Evolutionary conservation across 2,113 vertebrate species (phyloP).

Genomic region (Formicarius rufipectus): DNA sequence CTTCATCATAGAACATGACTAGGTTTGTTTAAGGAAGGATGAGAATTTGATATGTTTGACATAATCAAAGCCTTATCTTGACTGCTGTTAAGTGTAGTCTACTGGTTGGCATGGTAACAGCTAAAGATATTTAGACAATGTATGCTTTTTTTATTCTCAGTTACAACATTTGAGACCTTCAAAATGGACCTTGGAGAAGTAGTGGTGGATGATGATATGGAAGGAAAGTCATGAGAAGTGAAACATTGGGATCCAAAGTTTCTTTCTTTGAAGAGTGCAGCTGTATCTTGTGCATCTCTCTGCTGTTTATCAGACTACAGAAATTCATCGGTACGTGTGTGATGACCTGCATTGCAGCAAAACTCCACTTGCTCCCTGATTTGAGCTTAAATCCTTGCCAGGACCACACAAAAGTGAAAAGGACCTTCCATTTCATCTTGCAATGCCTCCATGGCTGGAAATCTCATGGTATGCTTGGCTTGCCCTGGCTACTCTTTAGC

Average conservation of each 20-base stretch:
- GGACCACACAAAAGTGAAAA: neutral
- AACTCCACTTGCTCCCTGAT: neutral
- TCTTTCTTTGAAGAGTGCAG: neutral
- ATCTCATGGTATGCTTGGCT: neutral
- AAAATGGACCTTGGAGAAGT: neutral
- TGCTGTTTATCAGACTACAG: neutral
- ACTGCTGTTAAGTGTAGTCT: neutral
- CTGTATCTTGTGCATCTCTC: neutral
- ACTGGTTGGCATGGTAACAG: neutral
- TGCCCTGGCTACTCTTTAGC: neutral
- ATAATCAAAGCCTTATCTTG: neutral
- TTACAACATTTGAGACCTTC: neutral
- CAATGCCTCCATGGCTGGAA: neutral
- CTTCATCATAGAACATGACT: neutral
- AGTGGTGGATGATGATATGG: neutral
- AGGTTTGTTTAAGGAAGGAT: neutral
- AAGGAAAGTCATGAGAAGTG: neutral
- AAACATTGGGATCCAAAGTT: neutral
- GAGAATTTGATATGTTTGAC: neutral
- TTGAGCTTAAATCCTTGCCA: neutral
- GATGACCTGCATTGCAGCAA: neutral
- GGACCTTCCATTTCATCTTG: neutral
- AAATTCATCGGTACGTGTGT: neutral
- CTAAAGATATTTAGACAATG: neutral
- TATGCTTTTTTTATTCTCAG: neutral